Conservation (phyloP, 2,888 invertebrate genomes). For the Parnassius mnemosyne region DNA sequence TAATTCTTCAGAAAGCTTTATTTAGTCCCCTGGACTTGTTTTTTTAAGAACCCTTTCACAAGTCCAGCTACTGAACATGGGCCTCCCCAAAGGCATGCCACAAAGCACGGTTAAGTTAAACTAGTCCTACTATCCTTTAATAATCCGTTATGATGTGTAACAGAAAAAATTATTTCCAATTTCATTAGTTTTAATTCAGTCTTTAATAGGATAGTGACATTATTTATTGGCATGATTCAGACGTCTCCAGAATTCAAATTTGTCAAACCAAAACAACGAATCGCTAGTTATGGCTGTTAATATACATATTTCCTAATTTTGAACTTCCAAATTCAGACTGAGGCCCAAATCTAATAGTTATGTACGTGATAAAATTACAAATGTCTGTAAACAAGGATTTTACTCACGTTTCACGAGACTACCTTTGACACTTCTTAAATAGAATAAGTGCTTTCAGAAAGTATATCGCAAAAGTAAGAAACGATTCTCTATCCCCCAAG, state of each 20-base stretch:
- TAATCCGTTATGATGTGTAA: too few species aligned
- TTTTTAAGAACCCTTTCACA: too few species aligned
- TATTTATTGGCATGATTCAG: conserved; percentile 11
- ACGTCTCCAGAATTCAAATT: conserved; percentile 18
- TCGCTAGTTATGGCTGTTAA: conserved; percentile 6
- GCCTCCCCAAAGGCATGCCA: too few species aligned
- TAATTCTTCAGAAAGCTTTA: too few species aligned
- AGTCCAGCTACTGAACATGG: too few species aligned
- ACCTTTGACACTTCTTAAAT: conserved; percentile 20
- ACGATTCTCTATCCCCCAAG: conserved; percentile 1
- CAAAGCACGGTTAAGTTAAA: too few species aligned
- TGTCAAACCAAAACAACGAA: neutral
- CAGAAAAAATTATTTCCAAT: too few species aligned
- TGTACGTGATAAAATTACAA: conserved; percentile 22
- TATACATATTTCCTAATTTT: conserved; percentile 17
- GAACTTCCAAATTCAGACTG: conserved; percentile 14
- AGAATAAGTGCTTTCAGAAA: conserved; percentile 20
- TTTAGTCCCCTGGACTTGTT: too few species aligned
- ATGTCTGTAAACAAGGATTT: conserved; percentile 12
- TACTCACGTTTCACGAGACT: conserved; percentile 13
- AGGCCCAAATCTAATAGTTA: conserved; percentile 18
- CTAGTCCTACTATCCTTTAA: too few species aligned
- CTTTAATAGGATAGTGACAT: conserved; percentile 8
- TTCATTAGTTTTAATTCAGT: conserved; percentile 28
- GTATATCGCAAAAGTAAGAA: conserved; percentile 13